These are phyloP conservation scores for Oxytorus armatus DNA, from an alignment of 2,888 invertebrate species.

Conservation along the genomic window DNA sequence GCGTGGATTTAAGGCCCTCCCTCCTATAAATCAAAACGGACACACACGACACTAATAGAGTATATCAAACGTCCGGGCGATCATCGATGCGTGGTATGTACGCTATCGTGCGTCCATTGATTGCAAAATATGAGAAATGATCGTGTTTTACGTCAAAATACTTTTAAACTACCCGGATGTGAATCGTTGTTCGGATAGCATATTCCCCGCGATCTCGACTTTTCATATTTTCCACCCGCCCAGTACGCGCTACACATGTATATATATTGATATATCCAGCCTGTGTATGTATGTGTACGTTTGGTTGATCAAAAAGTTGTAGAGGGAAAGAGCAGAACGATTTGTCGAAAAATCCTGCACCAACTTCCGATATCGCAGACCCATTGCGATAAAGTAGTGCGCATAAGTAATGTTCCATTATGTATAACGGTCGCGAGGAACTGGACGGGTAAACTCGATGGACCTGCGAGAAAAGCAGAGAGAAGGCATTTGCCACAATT, in stretches of 20 bases:
- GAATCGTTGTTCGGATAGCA: constrained; percentile 74
- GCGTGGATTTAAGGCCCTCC: constrained; percentile 34
- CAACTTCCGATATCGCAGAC: constrained; percentile 73
- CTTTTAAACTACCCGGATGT: constrained; percentile 77
- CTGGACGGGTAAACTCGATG: constrained; percentile 46
- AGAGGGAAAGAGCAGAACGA: constrained; percentile 65
- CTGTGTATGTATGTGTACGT: constrained; percentile 6
- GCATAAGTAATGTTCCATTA: constrained; percentile 23
- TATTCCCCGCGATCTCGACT: constrained; percentile 69
- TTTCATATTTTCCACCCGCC: constrained; percentile 42
- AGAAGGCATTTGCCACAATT: constrained; percentile 69
- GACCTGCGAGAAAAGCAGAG: constrained; percentile 44
- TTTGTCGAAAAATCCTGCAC: constrained; percentile 76
- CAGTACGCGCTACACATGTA: constrained; percentile 42
- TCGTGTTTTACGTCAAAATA: constrained; percentile 82
- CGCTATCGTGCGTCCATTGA: constrained; percentile 71
- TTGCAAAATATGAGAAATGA: constrained; percentile 78
- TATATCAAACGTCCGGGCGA: constrained; percentile 79
- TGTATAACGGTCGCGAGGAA: constrained; percentile 70
- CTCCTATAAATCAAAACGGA: constrained; percentile 76
- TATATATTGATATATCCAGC: neutral
- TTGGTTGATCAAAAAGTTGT: constrained; percentile 29
- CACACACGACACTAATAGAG: constrained; percentile 77
- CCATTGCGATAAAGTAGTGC: constrained; percentile 45
- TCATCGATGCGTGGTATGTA: constrained; percentile 74